Evolutionary conservation across 2,888 invertebrate genomes (phyloP), one percentile per base, ranked within the genome.

Genomic region (Mechanitis messenoides): DNA sequence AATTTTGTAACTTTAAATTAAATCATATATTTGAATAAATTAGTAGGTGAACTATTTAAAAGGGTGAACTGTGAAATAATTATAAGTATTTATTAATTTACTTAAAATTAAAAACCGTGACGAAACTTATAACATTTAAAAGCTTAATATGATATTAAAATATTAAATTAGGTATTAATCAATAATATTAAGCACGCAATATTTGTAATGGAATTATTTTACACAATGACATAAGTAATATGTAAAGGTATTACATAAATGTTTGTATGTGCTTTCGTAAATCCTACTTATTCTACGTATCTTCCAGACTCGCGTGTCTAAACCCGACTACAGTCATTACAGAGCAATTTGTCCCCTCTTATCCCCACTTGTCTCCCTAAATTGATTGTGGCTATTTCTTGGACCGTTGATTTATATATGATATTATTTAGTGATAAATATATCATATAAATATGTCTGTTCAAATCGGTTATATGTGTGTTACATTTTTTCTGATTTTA

Each of bases 331-430:
- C 67, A 63, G 68, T 87, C 89, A 84, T 87, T 87, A 86, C 80
- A 69, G 82, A 78, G 75, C 80, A 82, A 84, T 84, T 82, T 81
- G 72, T 74, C 76, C 76, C 67, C 73, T 59, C 67, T 73, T 69
- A 63, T 57, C 71, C 68, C 67, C 72, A 70, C 72, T 71, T 74
- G 73, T 70, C 62, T 55, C 68, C 61, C 72, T 70, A 84, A 87
- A 88, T 87, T 87, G 87, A 87, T 87, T 85, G 84, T 80, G 77
- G 80, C 80, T 75, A 80, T 83, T 77, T 68, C 71, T 59, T 57
- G 38, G n/a, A 11, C 28, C 58, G 9, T 50, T 9, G 56, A 61
- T 56, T 42, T 45, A 46, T 69, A 67, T 66, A 65, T 71, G 72
- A 71, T 64, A 71, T 71, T 65, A 68, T 47, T 6, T 47, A 20